A percentile compares a stretch with the other conserved stretches of the same genome.
phyloP scores from a whole-genome alignment of 2,113 vertebrate genomes.

The Cyphomyrus plagiostoma region DNA sequence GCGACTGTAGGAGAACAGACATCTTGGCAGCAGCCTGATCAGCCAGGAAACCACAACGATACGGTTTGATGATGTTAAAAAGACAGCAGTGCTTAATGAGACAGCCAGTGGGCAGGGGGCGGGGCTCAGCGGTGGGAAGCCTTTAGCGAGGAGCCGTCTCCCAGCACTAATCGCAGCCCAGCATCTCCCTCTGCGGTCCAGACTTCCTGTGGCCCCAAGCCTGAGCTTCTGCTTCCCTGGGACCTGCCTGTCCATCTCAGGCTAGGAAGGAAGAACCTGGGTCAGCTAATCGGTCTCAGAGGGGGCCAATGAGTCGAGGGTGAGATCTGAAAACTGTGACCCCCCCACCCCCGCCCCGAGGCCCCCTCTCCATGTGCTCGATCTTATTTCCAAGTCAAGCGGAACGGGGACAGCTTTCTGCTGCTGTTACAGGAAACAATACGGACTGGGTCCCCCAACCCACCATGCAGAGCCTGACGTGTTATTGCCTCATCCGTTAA shows the following conservation, averaged over 20 bases:
- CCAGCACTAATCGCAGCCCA: neutral
- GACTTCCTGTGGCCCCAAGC: neutral
- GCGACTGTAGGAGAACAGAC: neutral
- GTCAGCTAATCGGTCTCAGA: neutral
- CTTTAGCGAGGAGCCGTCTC: neutral
- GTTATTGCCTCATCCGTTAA: neutral
- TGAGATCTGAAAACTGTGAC: neutral
- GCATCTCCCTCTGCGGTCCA: neutral
- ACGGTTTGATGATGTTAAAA: neutral
- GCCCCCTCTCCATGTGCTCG: neutral
- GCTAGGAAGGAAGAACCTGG: neutral
- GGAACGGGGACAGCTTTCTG: neutral
- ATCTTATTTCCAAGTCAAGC: neutral
- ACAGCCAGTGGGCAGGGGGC: neutral
- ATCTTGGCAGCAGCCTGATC: neutral
- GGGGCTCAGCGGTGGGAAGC: neutral
- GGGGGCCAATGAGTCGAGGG: neutral
- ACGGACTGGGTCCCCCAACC: neutral
- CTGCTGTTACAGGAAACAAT: neutral
- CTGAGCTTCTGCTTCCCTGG: neutral
- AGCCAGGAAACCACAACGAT: neutral
- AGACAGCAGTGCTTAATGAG: neutral
- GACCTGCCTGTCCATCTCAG: neutral
- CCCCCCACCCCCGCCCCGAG: neutral
- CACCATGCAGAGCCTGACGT: neutral